Conservation (phyloP, 2,888 invertebrate species). For the Agrypnus murinus region DNA sequence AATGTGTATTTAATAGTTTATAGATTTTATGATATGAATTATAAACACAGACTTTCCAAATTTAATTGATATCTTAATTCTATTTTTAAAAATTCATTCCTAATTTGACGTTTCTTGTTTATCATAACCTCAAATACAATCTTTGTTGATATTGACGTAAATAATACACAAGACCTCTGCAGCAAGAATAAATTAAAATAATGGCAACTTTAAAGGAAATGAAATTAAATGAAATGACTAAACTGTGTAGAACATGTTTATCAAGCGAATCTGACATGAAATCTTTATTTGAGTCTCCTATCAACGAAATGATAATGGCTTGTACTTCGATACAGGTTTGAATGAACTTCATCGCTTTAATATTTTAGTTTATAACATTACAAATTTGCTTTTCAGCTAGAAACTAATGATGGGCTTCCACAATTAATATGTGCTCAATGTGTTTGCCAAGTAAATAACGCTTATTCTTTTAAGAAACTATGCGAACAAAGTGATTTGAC, state of each 20-base stretch:
- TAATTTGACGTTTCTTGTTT: no score
- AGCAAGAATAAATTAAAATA: no score
- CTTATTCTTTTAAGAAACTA: constrained; percentile 58
- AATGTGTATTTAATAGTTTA: no score
- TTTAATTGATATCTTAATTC: no score
- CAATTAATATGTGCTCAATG: constrained; percentile 61
- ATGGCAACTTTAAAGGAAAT: no score
- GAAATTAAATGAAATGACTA: constrained; percentile 41
- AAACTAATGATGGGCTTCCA: constrained; percentile 61
- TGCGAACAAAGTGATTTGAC: constrained; percentile 59
- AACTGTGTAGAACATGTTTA: constrained; percentile 54
- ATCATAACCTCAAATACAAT: constrained; percentile 14
- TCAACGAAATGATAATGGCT: constrained; percentile 48
- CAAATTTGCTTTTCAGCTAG: constrained; percentile 60
- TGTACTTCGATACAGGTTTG: constrained; percentile 51
- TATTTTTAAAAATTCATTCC: no score
- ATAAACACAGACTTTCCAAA: no score
- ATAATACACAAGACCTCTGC: no score
- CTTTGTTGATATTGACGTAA: no score
- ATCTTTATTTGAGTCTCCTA: constrained; percentile 50
- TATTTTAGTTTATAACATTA: background rate
- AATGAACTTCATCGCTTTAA: background rate
- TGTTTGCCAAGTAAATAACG: constrained; percentile 55
- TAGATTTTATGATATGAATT: no score
- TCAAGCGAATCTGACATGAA: constrained; percentile 45